A percentile compares a stretch with the other conserved stretches of the same genome.
phyloP scores from a whole-genome alignment of 2,113 vertebrate species.

The Lepidothrix coronata region DNA sequence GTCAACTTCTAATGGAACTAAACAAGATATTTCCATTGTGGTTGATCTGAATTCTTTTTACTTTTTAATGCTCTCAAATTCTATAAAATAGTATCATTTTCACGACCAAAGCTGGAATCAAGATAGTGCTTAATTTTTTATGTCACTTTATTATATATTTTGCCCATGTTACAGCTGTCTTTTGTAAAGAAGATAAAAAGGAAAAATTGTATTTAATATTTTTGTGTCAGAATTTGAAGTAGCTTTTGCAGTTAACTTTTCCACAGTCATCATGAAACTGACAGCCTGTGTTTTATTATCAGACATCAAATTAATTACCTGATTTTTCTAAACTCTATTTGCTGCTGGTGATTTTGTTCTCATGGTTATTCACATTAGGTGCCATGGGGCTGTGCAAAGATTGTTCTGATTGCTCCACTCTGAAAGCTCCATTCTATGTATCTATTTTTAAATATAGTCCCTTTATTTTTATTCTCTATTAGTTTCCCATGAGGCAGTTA shows the following conservation, averaged over 20 bases:
- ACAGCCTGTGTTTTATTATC: conserved; percentile 24
- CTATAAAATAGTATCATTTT: background rate
- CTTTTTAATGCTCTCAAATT: background rate
- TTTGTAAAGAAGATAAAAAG: background rate
- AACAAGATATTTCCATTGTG: background rate
- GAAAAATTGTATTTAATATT: background rate
- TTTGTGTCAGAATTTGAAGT: background rate
- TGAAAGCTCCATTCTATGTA: background rate
- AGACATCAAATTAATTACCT: conserved; percentile 5
- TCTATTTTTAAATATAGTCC: background rate
- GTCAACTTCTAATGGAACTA: background rate
- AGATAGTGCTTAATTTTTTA: background rate
- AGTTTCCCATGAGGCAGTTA: background rate
- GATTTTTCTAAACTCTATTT: background rate
- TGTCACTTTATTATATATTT: background rate
- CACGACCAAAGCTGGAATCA: background rate
- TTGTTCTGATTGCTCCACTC: background rate
- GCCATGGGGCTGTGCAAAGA: background rate
- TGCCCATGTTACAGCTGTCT: background rate
- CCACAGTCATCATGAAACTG: background rate
- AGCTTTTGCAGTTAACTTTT: conserved; percentile 5
- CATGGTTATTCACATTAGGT: background rate
- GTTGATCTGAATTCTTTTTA: background rate
- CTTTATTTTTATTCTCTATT: background rate
- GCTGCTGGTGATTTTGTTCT: background rate